Base-by-base conservation (phyloP, 2,113 vertebrate species). In the Thomomys bottae region DNA sequence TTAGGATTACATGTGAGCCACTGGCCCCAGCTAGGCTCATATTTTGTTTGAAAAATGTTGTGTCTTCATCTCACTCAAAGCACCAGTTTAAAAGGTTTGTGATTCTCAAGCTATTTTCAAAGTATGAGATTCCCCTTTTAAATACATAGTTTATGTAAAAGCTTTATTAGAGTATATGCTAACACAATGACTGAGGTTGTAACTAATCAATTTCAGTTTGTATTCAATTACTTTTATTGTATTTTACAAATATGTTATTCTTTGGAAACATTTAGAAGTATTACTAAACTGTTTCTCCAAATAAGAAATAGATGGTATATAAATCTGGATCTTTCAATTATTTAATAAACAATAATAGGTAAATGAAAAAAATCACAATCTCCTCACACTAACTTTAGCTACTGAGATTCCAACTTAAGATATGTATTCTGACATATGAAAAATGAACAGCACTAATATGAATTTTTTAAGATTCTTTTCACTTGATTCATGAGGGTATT, bases 151-250 rank as follows among this genome's bases (percentile, higher is more conserved):
- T 84, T 15, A 76, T 36, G 84, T 67, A 76, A 91, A 80, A 71
- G 14, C 18, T 84, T 94, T 89, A 70, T 14, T 90, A 11, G 20
- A 78, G 38, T 38, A 12, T 66, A 42, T 49, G 23, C 17, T 90
- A 32, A 68, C 11, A 75, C 38, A 90, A 8, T 87, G 59, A 83
- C 26, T 82, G n/a, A 82, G 45, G 8, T 61, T 45, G 59, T 4
- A 84, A 68, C 38, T 88, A 88, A 57, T 83, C 54, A 85, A 76
- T 54, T 54, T 93, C 70, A 88, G 84, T 85, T 76, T 59, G 8
- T 24, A 84, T 71, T 88, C 77, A 66, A 68, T 67, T 84, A 61
- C 40, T 54, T 63, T 83, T 72, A 67, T 8, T 57, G 11, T 57
- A 84, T 81, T 81, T 93, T 45, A 81, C 14, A 88, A 90, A 82